phyloP scores from a whole-genome alignment of 2,888 invertebrate genomes.

The Cheilosia vulpina region DNA sequence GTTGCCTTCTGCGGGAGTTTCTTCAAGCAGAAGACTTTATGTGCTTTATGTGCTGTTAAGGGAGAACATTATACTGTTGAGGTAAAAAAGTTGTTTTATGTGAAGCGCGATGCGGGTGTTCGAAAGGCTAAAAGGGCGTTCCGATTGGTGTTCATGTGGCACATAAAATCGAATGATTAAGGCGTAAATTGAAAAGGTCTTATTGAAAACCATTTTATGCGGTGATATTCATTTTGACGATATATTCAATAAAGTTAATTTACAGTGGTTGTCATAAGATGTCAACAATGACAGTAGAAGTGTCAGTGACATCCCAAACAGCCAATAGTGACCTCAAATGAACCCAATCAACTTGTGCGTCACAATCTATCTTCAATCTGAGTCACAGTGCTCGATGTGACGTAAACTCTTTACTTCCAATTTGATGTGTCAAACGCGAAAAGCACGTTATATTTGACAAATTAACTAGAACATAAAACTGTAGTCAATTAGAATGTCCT shows the following conservation, averaged over 20 bases:
- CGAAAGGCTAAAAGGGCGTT: neutral
- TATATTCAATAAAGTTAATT: too few relatives aligned
- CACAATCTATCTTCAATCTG: too few relatives aligned
- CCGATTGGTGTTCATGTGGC: conserved; percentile 22
- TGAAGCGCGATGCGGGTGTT: neutral
- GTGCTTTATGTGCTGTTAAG: neutral
- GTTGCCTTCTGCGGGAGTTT: neutral
- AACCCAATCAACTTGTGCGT: too few relatives aligned
- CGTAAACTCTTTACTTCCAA: too few relatives aligned
- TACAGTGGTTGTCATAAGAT: too few relatives aligned
- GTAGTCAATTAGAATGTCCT: conserved; percentile 33
- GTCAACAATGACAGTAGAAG: too few relatives aligned
- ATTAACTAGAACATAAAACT: conserved; percentile 48
- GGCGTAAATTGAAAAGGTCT: neutral
- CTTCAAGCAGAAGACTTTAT: neutral
- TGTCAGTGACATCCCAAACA: too few relatives aligned
- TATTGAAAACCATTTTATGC: too few relatives aligned
- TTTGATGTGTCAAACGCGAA: neutral
- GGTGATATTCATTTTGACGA: too few relatives aligned
- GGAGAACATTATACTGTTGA: neutral
- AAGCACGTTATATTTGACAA: conserved; percentile 33
- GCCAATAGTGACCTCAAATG: too few relatives aligned
- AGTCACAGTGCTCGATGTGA: too few relatives aligned
- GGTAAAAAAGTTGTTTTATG: conserved; percentile 16
- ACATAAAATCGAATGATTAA: neutral